Evolutionary conservation across 2,113 vertebrate genomes (phyloP), one percentile per base, ranked within the genome.

Genomic region (Rhadina sibilatrix): DNA sequence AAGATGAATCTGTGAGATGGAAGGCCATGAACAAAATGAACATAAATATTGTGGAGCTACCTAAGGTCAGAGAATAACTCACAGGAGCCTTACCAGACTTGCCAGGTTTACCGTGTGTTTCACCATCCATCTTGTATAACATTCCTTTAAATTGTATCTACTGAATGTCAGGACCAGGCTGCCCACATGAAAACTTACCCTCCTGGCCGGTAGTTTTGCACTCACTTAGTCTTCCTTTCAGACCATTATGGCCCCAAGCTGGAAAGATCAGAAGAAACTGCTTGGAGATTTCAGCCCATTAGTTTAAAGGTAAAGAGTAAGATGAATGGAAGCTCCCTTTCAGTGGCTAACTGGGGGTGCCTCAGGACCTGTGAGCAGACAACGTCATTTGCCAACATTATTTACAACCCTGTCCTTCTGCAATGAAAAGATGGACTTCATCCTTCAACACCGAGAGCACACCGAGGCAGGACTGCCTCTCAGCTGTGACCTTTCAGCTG

Each of bases 31-130:
- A 59, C 66, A 87, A 93, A 84, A 96, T 15, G 37, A 53, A 72
- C 46, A 76, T 76, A 84, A 70, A 89, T 72, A 89, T 7, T 25
- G 40, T 75, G 40, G 44, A 82, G 53, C 74, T 85, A 44, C 49
- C 46, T 61, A 61, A 92, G 79, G 76, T 77, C 65, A 89, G 80
- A 53, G 28, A 84, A 82, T 89, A 93, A 82, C 57, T 94, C 91
- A 75, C 35, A 47, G 69, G 47, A 92, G 40, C 44, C 49, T 68
- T 76, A 35, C 49, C 30, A 69, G n/a, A 10, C 30, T 52, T 60
- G 71, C 40, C 44, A n/a, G 37, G 47, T 76, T 80, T 86, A 47
- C 57, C 5, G 2, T 31, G 42, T 60, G 15, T 22, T 78, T 74
- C 47, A 66, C 83, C 49, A 82, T 53, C 65, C 17, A 24, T 88